Evolutionary conservation across 2,113 vertebrate genomes (phyloP).

Genomic region (Nibea coibor): DNA sequence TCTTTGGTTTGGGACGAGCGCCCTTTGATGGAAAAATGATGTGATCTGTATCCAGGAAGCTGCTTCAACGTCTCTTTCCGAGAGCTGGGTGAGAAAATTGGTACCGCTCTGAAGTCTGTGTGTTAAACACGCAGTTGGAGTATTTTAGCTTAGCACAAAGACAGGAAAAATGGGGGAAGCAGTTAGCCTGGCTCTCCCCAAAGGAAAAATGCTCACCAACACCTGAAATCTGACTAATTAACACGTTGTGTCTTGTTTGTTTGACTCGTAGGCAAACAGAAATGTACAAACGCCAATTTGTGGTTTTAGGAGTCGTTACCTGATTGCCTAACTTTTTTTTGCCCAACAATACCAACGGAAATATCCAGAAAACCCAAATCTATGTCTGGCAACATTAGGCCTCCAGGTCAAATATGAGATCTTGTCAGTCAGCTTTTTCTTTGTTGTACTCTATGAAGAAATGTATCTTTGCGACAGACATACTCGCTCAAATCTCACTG

Average conservation of each 20-base stretch:
- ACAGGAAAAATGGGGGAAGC: neutral
- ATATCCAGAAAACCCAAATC: conserved; percentile 13
- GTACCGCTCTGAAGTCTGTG: neutral
- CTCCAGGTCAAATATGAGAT: neutral
- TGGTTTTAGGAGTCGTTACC: conserved; percentile 39
- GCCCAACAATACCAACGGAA: conserved; percentile 17
- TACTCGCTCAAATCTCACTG: neutral
- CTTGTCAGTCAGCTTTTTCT: conserved; percentile 2
- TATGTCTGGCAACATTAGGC: neutral
- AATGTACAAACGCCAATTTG: conserved; percentile 48
- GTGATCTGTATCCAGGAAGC: neutral
- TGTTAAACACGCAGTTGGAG: neutral
- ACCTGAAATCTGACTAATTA: conserved; percentile 19
- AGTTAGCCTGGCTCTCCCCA: neutral
- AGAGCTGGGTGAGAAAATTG: neutral
- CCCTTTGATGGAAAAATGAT: neutral
- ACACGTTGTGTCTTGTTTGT: conserved; percentile 34
- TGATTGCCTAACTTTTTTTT: neutral
- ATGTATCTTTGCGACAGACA: neutral
- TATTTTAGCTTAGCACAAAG: neutral
- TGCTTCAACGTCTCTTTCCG: neutral
- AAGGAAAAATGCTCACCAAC: neutral
- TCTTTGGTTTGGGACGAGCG: neutral
- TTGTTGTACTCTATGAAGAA: neutral
- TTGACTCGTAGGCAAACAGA: conserved; percentile 20